phyloP scores from a whole-genome alignment of 2,888 invertebrate genomes.

The Habrosyne pyritoides region DNA sequence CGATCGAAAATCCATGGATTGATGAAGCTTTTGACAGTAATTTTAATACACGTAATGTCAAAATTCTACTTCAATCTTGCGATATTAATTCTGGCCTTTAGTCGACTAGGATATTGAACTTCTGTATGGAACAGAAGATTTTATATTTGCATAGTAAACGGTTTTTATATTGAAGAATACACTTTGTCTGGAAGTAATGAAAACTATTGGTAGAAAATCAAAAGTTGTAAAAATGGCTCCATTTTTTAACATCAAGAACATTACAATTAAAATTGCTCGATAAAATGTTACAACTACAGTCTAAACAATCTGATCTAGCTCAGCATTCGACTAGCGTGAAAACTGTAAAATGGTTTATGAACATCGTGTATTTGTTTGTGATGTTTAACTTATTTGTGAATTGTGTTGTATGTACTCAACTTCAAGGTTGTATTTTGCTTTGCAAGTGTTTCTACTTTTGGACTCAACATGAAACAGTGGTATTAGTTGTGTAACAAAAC shows the following conservation, averaged over 20 bases:
- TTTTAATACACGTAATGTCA: too few relatives aligned
- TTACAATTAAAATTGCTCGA: neutral
- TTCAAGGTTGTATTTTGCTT: neutral
- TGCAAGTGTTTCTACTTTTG: neutral
- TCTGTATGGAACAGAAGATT: too few relatives aligned
- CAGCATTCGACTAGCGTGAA: slow-evolving; percentile 1
- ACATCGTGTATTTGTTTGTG: neutral
- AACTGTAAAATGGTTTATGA: neutral
- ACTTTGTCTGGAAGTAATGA: too few relatives aligned
- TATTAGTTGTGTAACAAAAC: neutral
- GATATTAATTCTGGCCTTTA: too few relatives aligned
- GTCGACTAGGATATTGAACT: too few relatives aligned
- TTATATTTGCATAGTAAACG: too few relatives aligned
- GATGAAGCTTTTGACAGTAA: too few relatives aligned
- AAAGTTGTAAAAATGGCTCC: neutral
- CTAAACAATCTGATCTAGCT: slow-evolving; percentile 1
- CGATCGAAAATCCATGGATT: too few relatives aligned
- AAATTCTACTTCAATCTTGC: too few relatives aligned
- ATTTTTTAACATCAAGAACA: too few relatives aligned
- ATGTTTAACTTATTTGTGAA: neutral
- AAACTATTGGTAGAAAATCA: too few relatives aligned
- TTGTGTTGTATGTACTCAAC: neutral
- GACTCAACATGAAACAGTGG: neutral
- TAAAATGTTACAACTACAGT: neutral
- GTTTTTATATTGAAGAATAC: too few relatives aligned